Evolutionary conservation across 2,113 vertebrate species (phyloP), one percentile per base, ranked within the genome.

Genomic region (Entomyzon cyanotis): DNA sequence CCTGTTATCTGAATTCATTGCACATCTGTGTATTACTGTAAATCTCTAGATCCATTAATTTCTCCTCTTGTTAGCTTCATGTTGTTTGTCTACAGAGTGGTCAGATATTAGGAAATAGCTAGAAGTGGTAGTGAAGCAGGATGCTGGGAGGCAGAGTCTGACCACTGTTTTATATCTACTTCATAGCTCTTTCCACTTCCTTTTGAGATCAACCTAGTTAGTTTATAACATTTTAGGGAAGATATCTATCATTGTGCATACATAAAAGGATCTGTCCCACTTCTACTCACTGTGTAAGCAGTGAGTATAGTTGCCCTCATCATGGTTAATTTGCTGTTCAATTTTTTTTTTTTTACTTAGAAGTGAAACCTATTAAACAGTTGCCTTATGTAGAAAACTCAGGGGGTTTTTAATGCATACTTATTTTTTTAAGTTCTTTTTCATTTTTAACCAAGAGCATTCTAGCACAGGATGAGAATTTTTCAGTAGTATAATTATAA

Each of bases 401-500:
- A 1, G 11, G 7, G 2, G 0, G 4, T 7, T 2, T 35, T 19
- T 46, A 41, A 41, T 17, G 8, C 22, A 13, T 78, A 30, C 0
- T 1, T 53, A 4, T 39, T 24, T 67, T 60, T 74, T 17, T 5
- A 71, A 67, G 7, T 75, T 70, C 13, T 74, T 12, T 56, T 6
- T 94, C 21, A 18, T 47, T 49, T 76, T 93, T 28, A 64, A 13
- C 56, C 37, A 19, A 47, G 33, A 64, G 44, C 1, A 1, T 68
- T 64, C 33, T 52, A 49, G 23, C 6, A 46, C 12, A 50, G 35
- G 30, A 55, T 1, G 1, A 65, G 31, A 65, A 44, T 11, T 1
- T 2, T 74, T 79, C n/a, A 60, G 42, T 23, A 39, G 7, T 74
- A 17, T 53, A 81, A 49, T 64, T 79, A 11, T 41, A 53, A 5